Evolutionary conservation across 2,888 invertebrate genomes (phyloP), one percentile per base, ranked within the genome.

Genomic region (Drosophila borealis): DNA sequence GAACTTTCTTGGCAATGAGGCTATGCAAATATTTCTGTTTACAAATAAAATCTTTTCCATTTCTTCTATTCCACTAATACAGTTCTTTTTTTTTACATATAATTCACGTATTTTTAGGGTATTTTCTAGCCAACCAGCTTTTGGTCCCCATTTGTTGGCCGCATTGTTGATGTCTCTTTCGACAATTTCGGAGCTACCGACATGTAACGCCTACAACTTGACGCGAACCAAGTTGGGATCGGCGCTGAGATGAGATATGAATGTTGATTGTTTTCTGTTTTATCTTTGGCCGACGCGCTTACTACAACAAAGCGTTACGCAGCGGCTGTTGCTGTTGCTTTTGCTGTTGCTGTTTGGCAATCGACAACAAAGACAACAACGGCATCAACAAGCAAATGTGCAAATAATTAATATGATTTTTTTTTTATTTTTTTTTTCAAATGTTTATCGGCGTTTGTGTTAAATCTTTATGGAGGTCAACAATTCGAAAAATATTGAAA

Each of bases 161-260:
- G 56, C 64, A 17, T 77, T 83, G 74, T 65, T 79, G 51, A 74
- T 53, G 63, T 84, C 61, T 67, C 45, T 74, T 44, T 57, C 37
- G 60, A 71, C 75, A 74, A 59, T 54, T 44, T 46, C 61, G 37
- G 5, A 46, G 68, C 79, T 78, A 78, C 70, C 62, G 67, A 36
- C 66, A 68, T 64, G 50, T 64, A 73, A 83, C 82, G 88, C 83
- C 83, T 75, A 81, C 83, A 75, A 81, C 82, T 60, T 70, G 63
- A 67, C 80, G 66, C 46, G 62, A 45, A 29, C 36, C 44, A 34
- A 57, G 39, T 51, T 61, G 44, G 33, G 29, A 34, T 34, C 37
- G 60, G 44, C 68, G 41, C 44, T 8, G 29, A 69, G 53, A 71
- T 67, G 71, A 78, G 79, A 71, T 74, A 78, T 45, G 70, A 70